phyloP scores from a whole-genome alignment of 2,888 invertebrate genomes.

The Aphodius sticticus region DNA sequence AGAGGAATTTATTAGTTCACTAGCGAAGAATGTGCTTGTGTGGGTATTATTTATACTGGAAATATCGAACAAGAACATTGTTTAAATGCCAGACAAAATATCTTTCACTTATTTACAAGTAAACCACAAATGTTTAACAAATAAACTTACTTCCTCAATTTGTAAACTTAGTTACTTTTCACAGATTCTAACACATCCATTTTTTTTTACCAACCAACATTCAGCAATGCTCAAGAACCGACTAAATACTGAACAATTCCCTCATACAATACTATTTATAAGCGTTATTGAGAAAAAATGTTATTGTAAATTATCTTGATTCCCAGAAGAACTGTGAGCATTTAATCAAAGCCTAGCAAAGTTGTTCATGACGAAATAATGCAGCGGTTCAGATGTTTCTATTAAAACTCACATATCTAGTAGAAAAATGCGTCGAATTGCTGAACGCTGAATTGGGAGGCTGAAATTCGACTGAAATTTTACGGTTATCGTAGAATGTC shows the following conservation, averaged over 20 bases:
- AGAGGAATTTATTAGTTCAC: no score
- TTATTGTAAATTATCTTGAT: constrained; percentile 4
- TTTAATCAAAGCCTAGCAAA: neutral
- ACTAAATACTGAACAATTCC: neutral
- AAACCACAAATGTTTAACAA: no score
- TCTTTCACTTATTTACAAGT: no score
- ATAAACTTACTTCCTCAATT: no score
- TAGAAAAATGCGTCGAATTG: neutral
- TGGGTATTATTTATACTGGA: no score
- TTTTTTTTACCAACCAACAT: neutral
- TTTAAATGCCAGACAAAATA: no score
- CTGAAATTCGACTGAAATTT: neutral
- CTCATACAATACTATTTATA: neutral
- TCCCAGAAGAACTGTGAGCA: neutral
- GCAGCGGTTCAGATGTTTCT: neutral
- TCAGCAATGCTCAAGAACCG: neutral
- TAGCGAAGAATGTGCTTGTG: no score
- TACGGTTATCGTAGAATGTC: neutral
- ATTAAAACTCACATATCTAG: neutral
- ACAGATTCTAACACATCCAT: neutral
- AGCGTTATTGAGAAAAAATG: neutral
- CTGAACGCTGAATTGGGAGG: neutral
- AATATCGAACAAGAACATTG: no score
- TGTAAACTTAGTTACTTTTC: neutral
- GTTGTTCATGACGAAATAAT: neutral